Conservation (phyloP, 37 sponge, comb jelly and placozoan genomes). For the Crambe crambe region DNA sequence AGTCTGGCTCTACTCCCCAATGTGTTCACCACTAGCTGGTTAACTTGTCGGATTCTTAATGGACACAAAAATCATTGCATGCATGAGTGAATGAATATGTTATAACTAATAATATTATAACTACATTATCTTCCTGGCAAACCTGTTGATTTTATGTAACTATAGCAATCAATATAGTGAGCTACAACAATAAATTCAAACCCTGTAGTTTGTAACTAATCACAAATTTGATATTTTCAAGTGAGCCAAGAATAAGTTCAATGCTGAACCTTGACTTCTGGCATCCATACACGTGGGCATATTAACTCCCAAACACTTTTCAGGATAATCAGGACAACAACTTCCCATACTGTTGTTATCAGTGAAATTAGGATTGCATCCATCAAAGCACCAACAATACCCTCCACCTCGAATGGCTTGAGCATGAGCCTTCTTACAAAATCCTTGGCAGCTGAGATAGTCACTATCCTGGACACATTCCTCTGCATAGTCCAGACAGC, state of each 20-base stretch:
- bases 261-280: conserved; percentile 34
- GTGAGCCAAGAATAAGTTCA: conserved; percentile 35
- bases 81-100: too few relatives aligned
- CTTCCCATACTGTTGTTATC: conserved; percentile 52
- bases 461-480: neutral
- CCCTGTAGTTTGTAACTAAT: too few relatives aligned
- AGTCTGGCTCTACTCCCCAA: too few relatives aligned
- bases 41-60: too few relatives aligned
- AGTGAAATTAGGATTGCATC: conserved; percentile 29
- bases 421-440: neutral
- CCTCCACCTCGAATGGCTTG: conserved; percentile 31
- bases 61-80: too few relatives aligned
- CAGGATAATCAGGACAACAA: conserved; percentile 41
- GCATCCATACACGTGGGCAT: conserved; percentile 38
- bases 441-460: neutral
- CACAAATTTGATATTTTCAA: conserved; percentile 2
- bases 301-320: conserved; percentile 5
- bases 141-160: too few relatives aligned
- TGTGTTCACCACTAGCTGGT: too few relatives aligned
- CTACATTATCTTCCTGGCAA: too few relatives aligned
- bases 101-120: too few relatives aligned
- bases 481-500: conserved; percentile 52
- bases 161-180: too few relatives aligned
- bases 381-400: conserved; percentile 38
- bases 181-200: too few relatives aligned